Percentiles rank a stretch among this genome's conserved stretches.
phyloP scores from a whole-genome alignment of 1,140 invertebrate genomes.

The Eciton burchellii region DNA sequence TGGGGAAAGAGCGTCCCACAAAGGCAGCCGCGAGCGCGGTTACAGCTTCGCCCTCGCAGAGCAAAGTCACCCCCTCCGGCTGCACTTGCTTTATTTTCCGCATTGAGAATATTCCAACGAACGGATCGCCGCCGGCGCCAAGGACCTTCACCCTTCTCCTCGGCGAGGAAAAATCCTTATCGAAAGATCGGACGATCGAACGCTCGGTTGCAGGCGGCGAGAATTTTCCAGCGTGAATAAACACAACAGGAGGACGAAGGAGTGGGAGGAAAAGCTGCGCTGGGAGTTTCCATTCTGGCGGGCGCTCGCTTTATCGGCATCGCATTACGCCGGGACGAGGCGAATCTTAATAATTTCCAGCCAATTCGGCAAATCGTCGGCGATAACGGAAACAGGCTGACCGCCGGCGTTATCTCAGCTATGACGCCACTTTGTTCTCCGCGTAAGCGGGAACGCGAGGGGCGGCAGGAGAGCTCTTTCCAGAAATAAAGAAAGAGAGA shows the following conservation, averaged over 20 bases:
- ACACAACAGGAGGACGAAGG: neutral
- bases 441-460: constrained; percentile 20
- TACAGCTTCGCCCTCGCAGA: constrained; percentile 54
- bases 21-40: constrained; percentile 57
- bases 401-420: constrained; percentile 10
- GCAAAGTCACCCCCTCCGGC: constrained; percentile 25
- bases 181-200: neutral
- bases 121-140: constrained; percentile 16
- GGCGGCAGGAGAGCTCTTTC: constrained; percentile 1
- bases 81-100: constrained; percentile 31
- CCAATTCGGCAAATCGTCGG: constrained; percentile 10
- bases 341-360: constrained; percentile 51
- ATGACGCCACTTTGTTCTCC: constrained; percentile 33
- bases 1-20: constrained; percentile 24
- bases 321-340: constrained; percentile 7
- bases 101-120: constrained; percentile 43
- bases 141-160: constrained; percentile 6
- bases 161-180: constrained; percentile 2
- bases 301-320: constrained; percentile 23
- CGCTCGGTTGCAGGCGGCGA: neutral
- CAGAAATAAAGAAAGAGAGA: constrained; percentile 16
- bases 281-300: constrained; percentile 9
- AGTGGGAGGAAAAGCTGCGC: neutral
- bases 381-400: neutral
- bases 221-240: constrained; percentile 19